These are phyloP conservation scores for Micromesistius poutassou DNA, from an alignment of 2,797 vertebrate genomes.

Conservation along the genomic window DNA sequence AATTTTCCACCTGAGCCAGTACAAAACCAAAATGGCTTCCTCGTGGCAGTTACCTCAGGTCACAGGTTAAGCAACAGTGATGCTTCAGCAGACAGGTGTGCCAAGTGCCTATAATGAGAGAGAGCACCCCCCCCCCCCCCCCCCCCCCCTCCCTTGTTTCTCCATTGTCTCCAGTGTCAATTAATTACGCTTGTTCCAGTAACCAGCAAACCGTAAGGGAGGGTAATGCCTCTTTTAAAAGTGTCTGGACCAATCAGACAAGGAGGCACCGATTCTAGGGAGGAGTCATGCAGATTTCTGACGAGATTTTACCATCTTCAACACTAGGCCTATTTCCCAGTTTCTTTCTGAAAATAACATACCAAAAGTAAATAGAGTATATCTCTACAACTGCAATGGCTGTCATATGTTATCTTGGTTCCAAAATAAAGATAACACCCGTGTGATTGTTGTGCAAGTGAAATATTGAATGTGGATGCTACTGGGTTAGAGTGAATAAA, in stretches of 20 bases:
- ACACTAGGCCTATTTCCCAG: no score
- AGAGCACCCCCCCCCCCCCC: background rate
- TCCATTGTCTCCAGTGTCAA: background rate
- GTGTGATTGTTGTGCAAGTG: no score
- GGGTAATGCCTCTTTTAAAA: background rate
- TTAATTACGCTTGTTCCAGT: background rate
- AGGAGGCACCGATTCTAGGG: background rate
- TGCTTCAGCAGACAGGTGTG: background rate
- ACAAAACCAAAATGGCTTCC: background rate
- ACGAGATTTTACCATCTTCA: background rate
- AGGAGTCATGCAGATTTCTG: conserved; percentile 5
- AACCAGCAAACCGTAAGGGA: background rate
- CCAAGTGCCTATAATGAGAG: background rate
- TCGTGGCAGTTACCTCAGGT: background rate
- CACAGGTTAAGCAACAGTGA: background rate
- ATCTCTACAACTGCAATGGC: no score
- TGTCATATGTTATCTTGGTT: no score
- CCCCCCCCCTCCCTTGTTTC: background rate
- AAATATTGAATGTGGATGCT: no score
- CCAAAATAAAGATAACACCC: no score
- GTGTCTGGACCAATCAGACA: background rate
- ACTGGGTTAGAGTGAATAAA: no score
- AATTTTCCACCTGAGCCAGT: background rate
- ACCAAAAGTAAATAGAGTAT: no score
- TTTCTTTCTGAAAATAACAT: no score